Percentiles rank a stretch among this genome's conserved stretches.
Evolutionary conservation across 2,888 invertebrate genomes (phyloP).

Genomic region (Euzophera pinguis): DNA sequence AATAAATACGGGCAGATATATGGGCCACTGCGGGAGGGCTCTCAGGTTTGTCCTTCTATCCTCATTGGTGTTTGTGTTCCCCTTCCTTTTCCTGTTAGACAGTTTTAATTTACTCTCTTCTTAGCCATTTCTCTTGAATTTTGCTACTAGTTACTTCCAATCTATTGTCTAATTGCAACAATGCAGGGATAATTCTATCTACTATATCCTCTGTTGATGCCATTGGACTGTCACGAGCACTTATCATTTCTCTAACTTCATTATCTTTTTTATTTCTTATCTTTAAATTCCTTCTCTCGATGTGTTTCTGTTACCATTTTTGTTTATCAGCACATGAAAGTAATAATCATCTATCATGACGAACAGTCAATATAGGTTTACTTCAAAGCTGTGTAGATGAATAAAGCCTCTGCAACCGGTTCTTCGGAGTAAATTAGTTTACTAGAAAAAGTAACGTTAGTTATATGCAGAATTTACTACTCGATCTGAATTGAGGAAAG

Average conservation of each 20-base stretch:
- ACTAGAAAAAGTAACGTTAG: conserved; percentile 21
- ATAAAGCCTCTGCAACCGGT: conserved; percentile 70
- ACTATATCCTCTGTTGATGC: conserved; percentile 47
- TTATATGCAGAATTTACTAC: conserved; percentile 34
- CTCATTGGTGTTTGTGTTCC: conserved; percentile 77
- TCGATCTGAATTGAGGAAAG: conserved; percentile 75
- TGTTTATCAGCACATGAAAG: conserved; percentile 80
- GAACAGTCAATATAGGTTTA: conserved; percentile 33
- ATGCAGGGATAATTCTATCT: conserved; percentile 31
- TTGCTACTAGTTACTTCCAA: conserved; percentile 34
- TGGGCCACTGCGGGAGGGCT: conserved; percentile 84
- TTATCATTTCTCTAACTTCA: conserved; percentile 46
- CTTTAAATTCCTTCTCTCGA: conserved; percentile 37
- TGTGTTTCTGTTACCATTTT: conserved; percentile 47
- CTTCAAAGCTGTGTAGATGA: conserved; percentile 31
- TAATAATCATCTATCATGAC: conserved; percentile 46
- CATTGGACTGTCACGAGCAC: conserved; percentile 51
- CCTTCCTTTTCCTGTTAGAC: conserved; percentile 57
- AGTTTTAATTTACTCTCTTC: conserved; percentile 40
- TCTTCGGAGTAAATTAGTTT: conserved; percentile 29
- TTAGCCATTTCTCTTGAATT: conserved; percentile 39
- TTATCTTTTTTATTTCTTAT: conserved; percentile 32
- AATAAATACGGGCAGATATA: conserved; percentile 83
- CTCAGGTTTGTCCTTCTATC: conserved; percentile 81
- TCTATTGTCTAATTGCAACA: conserved; percentile 51